phyloP scores from a whole-genome alignment of 2,113 vertebrate genomes.

The Propithecus coquereli region DNA sequence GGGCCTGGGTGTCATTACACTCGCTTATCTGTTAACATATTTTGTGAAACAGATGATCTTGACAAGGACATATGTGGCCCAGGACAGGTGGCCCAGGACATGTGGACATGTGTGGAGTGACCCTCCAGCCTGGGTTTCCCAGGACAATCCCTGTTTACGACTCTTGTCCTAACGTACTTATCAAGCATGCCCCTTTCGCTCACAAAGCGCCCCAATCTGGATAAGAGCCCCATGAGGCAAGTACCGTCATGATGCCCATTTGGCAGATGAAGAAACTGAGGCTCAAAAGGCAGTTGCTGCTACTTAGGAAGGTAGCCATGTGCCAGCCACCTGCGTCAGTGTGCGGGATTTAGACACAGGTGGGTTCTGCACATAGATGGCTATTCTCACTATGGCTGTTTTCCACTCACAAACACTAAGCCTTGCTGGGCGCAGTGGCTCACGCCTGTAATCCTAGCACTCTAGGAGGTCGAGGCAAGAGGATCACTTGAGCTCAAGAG shows the following conservation, averaged over 20 bases:
- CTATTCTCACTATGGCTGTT: neutral
- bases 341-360: neutral
- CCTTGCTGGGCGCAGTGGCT: no score
- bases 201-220: neutral
- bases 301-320: neutral
- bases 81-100: no score
- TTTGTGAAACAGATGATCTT: neutral
- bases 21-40: neutral
- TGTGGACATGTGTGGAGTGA: rapidly evolving
- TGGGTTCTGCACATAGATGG: neutral
- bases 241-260: neutral
- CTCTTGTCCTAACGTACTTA: no score
- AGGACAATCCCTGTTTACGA: neutral
- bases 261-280: neutral
- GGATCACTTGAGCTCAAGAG: no score
- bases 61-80: rapidly evolving
- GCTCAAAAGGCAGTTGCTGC: neutral
- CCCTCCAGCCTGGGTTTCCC: neutral
- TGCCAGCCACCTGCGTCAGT: neutral
- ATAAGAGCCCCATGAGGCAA: neutral
- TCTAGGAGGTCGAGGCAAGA: no score
- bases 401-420: neutral
- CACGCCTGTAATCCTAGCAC: no score
- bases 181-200: neutral
- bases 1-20: rapidly evolving